Evolutionary conservation across 2,113 vertebrate species (phyloP).

Genomic region (Mionectes macconnelli): DNA sequence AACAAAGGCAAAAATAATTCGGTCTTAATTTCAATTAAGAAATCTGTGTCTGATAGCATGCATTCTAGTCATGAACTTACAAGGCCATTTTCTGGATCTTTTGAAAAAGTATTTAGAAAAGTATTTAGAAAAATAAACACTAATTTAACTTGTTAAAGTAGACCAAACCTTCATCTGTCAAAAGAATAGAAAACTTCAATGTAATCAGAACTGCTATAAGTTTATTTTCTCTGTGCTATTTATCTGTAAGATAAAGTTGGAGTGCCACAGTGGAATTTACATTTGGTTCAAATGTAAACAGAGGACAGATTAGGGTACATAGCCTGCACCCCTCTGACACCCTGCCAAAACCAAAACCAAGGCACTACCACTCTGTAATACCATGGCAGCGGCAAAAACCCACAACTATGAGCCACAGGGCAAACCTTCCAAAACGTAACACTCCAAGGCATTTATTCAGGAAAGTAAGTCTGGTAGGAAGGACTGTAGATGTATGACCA

Average conservation of each 20-base stretch:
- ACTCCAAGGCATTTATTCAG: background rate
- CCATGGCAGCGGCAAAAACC: background rate
- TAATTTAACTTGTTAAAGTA: background rate
- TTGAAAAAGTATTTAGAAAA: background rate
- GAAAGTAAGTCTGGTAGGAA: background rate
- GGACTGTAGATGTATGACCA: background rate
- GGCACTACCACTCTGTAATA: background rate
- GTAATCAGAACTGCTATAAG: background rate
- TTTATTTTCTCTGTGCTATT: background rate
- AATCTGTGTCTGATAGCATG: background rate
- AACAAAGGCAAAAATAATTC: background rate
- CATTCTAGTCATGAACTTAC: background rate
- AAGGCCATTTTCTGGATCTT: background rate
- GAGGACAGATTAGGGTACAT: background rate
- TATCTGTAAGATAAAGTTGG: background rate
- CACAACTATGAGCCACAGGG: background rate
- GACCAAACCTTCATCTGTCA: background rate
- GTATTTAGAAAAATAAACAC: background rate
- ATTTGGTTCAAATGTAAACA: background rate
- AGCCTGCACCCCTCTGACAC: background rate
- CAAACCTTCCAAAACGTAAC: background rate
- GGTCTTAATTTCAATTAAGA: background rate
- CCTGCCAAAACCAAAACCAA: background rate
- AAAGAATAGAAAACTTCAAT: background rate
- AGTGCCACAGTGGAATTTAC: background rate